Evolutionary conservation across 1,140 invertebrate species (phyloP).

Genomic region (Aporrectodea caliginosa): DNA sequence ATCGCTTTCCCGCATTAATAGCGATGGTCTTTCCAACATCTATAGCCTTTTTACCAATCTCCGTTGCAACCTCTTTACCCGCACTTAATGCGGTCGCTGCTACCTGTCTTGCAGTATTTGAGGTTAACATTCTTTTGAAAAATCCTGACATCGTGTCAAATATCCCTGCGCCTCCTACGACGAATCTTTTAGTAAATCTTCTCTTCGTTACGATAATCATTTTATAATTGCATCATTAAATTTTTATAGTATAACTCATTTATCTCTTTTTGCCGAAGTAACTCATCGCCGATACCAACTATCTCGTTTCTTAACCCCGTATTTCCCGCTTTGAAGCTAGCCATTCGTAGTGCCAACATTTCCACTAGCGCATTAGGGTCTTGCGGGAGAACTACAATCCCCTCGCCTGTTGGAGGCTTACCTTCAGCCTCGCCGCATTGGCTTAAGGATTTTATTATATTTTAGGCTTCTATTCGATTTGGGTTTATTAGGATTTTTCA

Average conservation of each 20-base stretch:
- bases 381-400: no score
- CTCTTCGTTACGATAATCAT: constrained; percentile 9
- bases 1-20: neutral
- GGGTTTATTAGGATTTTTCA: no score
- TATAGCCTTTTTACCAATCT: neutral
- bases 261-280: neutral
- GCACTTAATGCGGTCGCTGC: neutral
- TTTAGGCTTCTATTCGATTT: no score
- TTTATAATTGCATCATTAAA: neutral
- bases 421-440: no score
- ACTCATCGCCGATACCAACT: neutral
- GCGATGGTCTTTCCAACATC: neutral
- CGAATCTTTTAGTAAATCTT: neutral
- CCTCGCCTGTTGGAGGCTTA: no score
- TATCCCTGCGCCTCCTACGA: neutral
- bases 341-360: no score
- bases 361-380: no score
- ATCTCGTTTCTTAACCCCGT: neutral
- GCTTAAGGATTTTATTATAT: no score
- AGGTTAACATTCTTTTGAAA: neutral
- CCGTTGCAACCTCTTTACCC: neutral
- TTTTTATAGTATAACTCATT: neutral
- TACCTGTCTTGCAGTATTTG: neutral
- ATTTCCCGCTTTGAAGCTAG: neutral
- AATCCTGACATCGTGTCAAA: constrained; percentile 4